Base-by-base conservation (phyloP, 2,888 invertebrate genomes). In the Cephus pulcher region DNA sequence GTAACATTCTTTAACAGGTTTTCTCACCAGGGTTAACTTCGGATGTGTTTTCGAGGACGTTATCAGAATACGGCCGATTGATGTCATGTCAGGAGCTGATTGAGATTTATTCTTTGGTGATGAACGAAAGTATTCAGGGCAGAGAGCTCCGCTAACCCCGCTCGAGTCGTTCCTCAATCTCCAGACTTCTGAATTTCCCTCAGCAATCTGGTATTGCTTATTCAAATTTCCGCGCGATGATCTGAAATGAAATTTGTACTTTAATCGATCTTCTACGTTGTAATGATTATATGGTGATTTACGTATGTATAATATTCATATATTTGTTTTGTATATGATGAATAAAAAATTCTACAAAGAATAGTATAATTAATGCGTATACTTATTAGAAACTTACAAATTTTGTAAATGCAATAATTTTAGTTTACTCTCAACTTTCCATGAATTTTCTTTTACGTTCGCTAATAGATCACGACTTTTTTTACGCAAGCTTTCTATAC, bases 401-500 rank as follows among this genome's bases (percentile, higher is more conserved):
- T 69, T 80, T 76, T 82, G 77, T 0, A 69, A 83, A 71, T 75
- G 74, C 30, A 83, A 77, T 71, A 76, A 80, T 12, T 80, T 79
- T 73, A 84, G 73, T 80, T 83, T 12, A 75, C 75, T 78, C 77
- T 84, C 73, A 32, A 86, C 74, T 69, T 80, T 81, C 69, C 76
- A 77, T 11, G 83, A 84, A 77, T 80, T 82, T 78, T 82, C 77
- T 69, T 80, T 73, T 35, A 83, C 79, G 35, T 69, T 76, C 12
- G 80, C 75, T 69, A 87, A 77, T 37, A 85, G 77, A 73, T 76
- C 76, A 12, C 83, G 82, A 76, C 87, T 87, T 76, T 69, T 84
- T 56, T 81, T 82, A 32, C 87, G 86, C 34, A 85, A 81, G 34
- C 77, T 82, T 69, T 86, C 79, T 68, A 85, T 81, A 34, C 75